Base-by-base conservation (phyloP, 1,140 invertebrate genomes). In the Elymnias hypermnestra region DNA sequence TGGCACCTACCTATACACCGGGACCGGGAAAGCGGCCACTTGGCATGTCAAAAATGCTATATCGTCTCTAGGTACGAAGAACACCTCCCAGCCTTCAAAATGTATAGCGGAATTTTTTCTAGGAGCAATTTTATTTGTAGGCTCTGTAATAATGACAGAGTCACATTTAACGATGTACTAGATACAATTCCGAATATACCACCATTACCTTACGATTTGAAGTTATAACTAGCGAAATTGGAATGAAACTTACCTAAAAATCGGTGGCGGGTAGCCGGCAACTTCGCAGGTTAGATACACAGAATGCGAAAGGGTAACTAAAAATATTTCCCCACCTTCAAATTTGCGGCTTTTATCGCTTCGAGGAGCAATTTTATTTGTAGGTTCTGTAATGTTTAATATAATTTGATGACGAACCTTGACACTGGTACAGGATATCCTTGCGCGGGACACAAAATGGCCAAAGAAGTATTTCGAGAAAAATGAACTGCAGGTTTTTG, bases 381-480 rank as follows among this genome's bases (percentile, higher is more conserved):
- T 81, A 14, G 72, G 72, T 56, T 81, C 72, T 77, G 72, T 39
- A 81, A 77, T 66, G 59, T 54, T 53, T 49, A 59, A 52, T 49
- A 59, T 26, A 58, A 57, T 50, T 61, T 44, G 60, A 46, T 41
- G 64, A 83, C 81, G 66, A 87, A 93, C 92, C 91, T 92, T 88
- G 91, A 91, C 57, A 88, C 66, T 45, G 92, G 92, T 44, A 92
- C 86, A 47, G 92, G 92, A 79, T 85, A 91, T 52, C 88, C 90
- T 79, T 93, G 91, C 21, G 90, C 91, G 13, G 90, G 91, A 74
- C 91, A 92, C 46, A 92, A 78, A 3, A 91, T 69, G 12, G 87
- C 87, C 66, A 91, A 85, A 47, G 85, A 59, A 40, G 79, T 62
- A 23, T 69, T 67, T 53, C 68, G 69, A 33, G 77, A 67, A 41